Evolutionary conservation across 1,140 invertebrate genomes (phyloP).

Genomic region (Sminthurides bifidus): DNA sequence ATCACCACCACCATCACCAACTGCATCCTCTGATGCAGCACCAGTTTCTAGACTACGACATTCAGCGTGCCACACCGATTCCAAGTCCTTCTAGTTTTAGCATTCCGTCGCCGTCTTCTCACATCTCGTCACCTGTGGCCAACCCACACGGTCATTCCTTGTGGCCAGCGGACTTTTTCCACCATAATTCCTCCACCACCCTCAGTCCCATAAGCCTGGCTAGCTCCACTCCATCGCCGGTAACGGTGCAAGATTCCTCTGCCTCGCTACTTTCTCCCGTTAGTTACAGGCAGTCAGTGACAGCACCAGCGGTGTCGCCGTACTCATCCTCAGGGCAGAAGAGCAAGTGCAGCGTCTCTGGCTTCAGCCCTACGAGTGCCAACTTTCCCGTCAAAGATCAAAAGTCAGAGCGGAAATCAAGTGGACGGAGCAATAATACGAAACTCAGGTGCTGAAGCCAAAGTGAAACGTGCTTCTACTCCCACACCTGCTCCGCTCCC

Average conservation of each 20-base stretch:
- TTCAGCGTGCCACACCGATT: constrained; percentile 13
- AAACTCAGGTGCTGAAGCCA: not conserved
- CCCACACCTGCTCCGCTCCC: not conserved
- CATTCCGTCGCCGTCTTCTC: constrained; percentile 26
- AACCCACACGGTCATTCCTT: not conserved
- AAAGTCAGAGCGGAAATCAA: not conserved
- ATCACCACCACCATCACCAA: constrained; percentile 13
- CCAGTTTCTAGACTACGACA: constrained; percentile 15
- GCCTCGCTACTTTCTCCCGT: not conserved
- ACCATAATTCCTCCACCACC: constrained; percentile 16
- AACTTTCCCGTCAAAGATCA: not conserved
- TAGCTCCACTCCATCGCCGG: constrained; percentile 30
- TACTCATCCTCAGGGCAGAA: not conserved
- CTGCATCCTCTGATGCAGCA: constrained; percentile 5
- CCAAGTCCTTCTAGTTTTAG: constrained; percentile 16
- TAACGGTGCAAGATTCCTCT: constrained; percentile 22
- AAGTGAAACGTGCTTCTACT: not conserved
- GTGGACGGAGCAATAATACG: not conserved
- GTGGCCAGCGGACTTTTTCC: constrained; percentile 20
- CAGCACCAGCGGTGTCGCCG: not conserved
- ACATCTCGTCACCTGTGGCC: not conserved
- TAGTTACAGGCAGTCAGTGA: not conserved
- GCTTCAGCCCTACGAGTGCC: not conserved
- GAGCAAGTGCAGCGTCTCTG: not conserved
- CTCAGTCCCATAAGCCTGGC: constrained; percentile 26